Percentiles rank a stretch among this genome's conserved stretches.
Evolutionary conservation across 2,113 vertebrate genomes (phyloP).

Genomic region (Percina caprodes): DNA sequence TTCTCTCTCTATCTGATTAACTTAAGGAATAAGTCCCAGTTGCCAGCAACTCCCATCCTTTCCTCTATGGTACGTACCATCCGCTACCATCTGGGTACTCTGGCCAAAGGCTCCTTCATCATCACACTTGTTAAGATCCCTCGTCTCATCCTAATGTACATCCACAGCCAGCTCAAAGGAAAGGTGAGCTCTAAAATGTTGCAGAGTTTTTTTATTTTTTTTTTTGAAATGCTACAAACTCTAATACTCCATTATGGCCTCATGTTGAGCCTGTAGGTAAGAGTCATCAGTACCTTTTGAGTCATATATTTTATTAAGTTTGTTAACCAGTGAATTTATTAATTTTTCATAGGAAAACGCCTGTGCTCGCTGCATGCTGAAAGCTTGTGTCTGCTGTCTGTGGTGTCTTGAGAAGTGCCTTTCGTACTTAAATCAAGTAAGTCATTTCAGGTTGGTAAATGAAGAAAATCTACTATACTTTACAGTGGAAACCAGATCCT

Average conservation of each 20-base stretch:
- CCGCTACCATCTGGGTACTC: constrained; percentile 95
- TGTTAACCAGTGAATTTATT: not conserved
- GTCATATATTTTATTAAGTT: not conserved
- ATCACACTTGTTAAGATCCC: constrained; percentile 98
- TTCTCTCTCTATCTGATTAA: not conserved
- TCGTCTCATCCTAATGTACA: constrained; percentile 94
- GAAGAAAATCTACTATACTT: not conserved
- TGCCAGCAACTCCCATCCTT: constrained; percentile 92
- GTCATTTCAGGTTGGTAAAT: constrained; percentile 12
- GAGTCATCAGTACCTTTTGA: not conserved
- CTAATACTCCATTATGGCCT: not conserved
- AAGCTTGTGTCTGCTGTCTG: constrained; percentile 96
- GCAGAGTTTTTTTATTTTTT: too few relatives aligned
- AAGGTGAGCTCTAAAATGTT: constrained; percentile 85
- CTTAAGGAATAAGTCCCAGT: constrained; percentile 90
- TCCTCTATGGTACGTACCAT: constrained; percentile 89
- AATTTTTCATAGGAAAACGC: constrained; percentile 89
- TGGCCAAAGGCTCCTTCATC: constrained; percentile 98
- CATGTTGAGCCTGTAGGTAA: not conserved
- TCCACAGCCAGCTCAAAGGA: constrained; percentile 96
- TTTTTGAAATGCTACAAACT: not conserved
- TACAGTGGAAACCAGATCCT: not conserved
- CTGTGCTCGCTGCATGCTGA: constrained; percentile 96
- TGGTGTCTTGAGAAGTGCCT: constrained; percentile 99
- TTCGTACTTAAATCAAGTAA: constrained; percentile 95